Evolutionary conservation across 2,888 invertebrate genomes (phyloP).

Genomic region (Lasioglossum lativentre): DNA sequence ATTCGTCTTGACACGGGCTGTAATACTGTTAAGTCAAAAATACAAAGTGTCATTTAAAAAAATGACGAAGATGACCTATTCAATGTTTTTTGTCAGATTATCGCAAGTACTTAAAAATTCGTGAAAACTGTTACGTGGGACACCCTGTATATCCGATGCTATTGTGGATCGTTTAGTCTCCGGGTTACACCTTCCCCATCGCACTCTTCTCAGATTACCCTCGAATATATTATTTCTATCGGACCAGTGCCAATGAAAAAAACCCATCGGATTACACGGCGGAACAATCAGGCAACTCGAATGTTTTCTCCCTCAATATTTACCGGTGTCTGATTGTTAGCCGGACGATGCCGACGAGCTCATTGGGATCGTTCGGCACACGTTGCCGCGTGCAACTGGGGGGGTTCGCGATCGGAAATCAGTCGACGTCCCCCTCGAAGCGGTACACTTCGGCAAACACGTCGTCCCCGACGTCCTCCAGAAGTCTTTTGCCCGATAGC

Average conservation of each 20-base stretch:
- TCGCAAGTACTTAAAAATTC: no score
- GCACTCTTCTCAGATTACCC: not conserved
- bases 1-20: no score
- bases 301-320: conserved; percentile 25
- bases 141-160: no score
- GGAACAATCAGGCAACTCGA: not conserved
- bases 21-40: no score
- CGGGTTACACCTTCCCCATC: not conserved
- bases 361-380: not conserved
- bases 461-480: not conserved
- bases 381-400: not conserved
- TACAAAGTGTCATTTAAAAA: no score
- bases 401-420: conserved; percentile 38
- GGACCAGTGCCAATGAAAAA: not conserved
- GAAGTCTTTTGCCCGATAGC: conserved; percentile 11
- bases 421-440: conserved; percentile 4
- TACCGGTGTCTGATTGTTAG: conserved; percentile 8
- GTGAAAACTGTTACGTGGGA: no score
- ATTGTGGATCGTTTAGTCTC: no score
- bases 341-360: not conserved
- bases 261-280: not conserved
- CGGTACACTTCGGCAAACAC: conserved; percentile 31
- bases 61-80: no score
- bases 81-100: no score
- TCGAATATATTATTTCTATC: not conserved